Evolutionary conservation across 2,113 vertebrate genomes (phyloP).

Genomic region (Varanus salvator): DNA sequence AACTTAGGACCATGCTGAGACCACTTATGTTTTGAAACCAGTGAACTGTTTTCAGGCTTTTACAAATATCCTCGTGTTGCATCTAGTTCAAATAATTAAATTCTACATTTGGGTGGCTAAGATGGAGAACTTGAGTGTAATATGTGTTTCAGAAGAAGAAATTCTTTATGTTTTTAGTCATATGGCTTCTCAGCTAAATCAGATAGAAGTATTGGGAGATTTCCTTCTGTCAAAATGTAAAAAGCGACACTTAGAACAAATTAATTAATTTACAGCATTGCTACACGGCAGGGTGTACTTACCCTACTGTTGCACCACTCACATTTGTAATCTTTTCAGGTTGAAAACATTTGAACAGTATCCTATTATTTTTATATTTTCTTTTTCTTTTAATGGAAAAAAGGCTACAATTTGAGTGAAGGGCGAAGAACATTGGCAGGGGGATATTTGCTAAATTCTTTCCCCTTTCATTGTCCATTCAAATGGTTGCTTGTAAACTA

Average conservation of each 20-base stretch:
- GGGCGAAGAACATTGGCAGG: not conserved
- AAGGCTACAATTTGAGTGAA: not conserved
- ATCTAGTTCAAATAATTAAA: conserved; percentile 32
- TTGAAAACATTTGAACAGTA: not conserved
- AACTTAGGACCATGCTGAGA: conserved; percentile 20
- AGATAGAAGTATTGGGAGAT: not conserved
- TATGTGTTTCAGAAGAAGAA: rapidly evolving
- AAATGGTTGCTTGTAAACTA: not conserved
- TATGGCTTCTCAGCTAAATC: rapidly evolving
- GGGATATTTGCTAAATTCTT: not conserved
- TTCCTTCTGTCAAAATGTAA: not conserved
- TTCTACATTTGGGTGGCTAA: conserved; percentile 22
- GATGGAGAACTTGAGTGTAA: conserved; percentile 8
- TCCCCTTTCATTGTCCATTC: not conserved
- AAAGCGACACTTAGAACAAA: not conserved
- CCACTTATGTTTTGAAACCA: not conserved
- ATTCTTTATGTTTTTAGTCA: conserved; percentile 2
- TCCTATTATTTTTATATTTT: not conserved
- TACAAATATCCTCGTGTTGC: not conserved
- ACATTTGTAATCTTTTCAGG: not conserved
- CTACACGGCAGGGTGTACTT: not conserved
- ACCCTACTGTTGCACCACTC: not conserved
- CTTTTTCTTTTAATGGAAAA: not conserved
- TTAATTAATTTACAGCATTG: not conserved
- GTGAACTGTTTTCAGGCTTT: not conserved